Base-by-base conservation (phyloP, 2,888 invertebrate genomes). In the Neuroscelio doddi region DNA sequence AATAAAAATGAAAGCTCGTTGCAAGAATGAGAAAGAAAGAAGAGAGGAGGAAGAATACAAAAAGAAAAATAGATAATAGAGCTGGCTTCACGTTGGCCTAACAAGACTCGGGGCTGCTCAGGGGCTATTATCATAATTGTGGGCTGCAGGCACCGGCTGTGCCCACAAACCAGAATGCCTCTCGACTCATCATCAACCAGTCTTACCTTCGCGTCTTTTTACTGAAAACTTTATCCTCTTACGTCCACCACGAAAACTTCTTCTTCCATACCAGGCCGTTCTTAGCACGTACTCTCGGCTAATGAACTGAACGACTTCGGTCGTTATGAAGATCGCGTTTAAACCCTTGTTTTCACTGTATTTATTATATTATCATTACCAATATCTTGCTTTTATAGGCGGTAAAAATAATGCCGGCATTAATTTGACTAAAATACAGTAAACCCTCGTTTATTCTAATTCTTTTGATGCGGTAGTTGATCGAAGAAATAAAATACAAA, bases 61-160 rank as follows among this genome's bases (percentile, higher is more conserved):
- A 50, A 74, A 72, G 76, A 73, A 71, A 72, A 71, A 77, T 69
- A 75, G 76, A 78, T 78, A 79, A 76, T 80, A 78, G 77, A 75
- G 75, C 75, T 76, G 77, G 78, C 75, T 80, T 76, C 78, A 75
- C 76, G 79, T 77, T 78, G 79, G 77, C 74, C 80, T 83, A 82
- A 81, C 82, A 81, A 82, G 83, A 78, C 81, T 80, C 77, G 74
- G 77, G 67, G 76, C 79, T 78, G 75, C 79, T 78, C 78, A 67
- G 74, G 74, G 76, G 78, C 81, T 81, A 83, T 84, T 84, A 84
- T 82, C 83, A 83, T 84, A 84, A 84, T 84, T 83, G 82, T 78
- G 80, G 82, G 80, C 80, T 82, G 80, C 80, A 79, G 81, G 80
- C 81, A 82, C 72, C 79, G 81, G 78, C 80, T 82, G 81, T 82